These are phyloP conservation scores for Pseudococcus jackbeardsleyi DNA, from an alignment of 2,888 invertebrate genomes.

Conservation along the genomic window DNA sequence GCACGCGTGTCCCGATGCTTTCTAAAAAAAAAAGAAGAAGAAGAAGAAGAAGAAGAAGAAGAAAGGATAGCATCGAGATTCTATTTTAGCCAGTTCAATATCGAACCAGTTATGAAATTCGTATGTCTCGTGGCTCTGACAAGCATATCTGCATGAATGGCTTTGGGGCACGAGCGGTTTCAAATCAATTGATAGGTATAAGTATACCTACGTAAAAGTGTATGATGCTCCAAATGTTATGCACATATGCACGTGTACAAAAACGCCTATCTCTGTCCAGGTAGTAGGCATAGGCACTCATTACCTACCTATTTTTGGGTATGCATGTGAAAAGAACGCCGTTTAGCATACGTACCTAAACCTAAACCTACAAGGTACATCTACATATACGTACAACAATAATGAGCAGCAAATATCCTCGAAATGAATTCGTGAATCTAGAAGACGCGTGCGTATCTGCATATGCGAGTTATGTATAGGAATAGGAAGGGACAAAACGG, in stretches of 20 bases:
- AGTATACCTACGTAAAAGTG: background rate
- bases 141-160: background rate
- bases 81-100: conserved; percentile 5
- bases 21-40: conserved; percentile 2
- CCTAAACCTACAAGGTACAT: no score
- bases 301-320: no score
- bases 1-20: background rate
- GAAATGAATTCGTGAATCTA: background rate
- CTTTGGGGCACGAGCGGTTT: background rate
- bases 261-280: no score
- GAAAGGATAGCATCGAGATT: background rate
- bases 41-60: background rate
- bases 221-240: background rate
- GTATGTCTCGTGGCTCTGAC: conserved; percentile 12
- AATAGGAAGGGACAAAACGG: background rate
- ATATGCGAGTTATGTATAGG: background rate
- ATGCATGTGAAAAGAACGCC: no score
- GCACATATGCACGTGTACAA: background rate
- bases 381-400: no score
- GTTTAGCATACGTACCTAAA: no score
- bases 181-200: background rate
- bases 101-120: conserved; percentile 31
- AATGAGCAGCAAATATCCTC: no score
- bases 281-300: no score
- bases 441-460: background rate